Evolutionary conservation across 2,797 vertebrate species (phyloP).

Genomic region (Linurgus olivaceus): DNA sequence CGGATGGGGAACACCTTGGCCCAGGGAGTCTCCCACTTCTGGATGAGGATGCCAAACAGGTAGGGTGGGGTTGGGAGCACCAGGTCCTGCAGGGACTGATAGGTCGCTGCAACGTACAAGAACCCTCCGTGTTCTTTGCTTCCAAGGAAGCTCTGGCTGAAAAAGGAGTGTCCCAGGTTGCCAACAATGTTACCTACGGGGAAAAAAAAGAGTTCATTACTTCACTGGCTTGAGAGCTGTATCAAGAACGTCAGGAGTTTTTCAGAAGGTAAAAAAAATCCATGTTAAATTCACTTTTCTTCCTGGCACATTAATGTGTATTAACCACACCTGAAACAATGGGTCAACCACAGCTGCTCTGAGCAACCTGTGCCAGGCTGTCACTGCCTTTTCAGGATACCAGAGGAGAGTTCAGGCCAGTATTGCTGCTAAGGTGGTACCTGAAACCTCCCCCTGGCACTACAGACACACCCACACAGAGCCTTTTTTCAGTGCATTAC

Average conservation of each 20-base stretch:
- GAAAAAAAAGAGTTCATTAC: background rate
- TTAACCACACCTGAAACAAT: background rate
- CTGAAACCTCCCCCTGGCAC: background rate
- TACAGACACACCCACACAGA: background rate
- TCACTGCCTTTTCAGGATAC: background rate
- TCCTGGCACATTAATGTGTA: background rate
- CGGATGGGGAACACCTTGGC: slow-evolving; percentile 98
- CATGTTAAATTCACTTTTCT: background rate
- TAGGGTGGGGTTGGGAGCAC: slow-evolving; percentile 93
- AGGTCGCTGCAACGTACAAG: slow-evolving; percentile 91
- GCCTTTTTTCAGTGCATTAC: background rate
- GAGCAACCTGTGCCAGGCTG: background rate
- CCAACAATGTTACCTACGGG: slow-evolving; percentile 88
- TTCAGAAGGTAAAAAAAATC: background rate
- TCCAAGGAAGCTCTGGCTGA: slow-evolving; percentile 95
- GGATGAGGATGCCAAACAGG: slow-evolving; percentile 95
- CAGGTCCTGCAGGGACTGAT: slow-evolving; percentile 95
- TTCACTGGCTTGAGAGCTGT: background rate
- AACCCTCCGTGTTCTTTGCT: slow-evolving; percentile 97
- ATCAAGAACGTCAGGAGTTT: background rate
- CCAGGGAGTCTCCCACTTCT: slow-evolving; percentile 99
- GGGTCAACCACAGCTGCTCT: background rate
- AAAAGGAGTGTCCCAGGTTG: slow-evolving; percentile 97
- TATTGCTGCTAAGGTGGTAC: background rate
- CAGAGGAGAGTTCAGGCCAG: background rate